Evolutionary conservation across 2,113 vertebrate genomes (phyloP).

Genomic region (Atractosteus spatula): DNA sequence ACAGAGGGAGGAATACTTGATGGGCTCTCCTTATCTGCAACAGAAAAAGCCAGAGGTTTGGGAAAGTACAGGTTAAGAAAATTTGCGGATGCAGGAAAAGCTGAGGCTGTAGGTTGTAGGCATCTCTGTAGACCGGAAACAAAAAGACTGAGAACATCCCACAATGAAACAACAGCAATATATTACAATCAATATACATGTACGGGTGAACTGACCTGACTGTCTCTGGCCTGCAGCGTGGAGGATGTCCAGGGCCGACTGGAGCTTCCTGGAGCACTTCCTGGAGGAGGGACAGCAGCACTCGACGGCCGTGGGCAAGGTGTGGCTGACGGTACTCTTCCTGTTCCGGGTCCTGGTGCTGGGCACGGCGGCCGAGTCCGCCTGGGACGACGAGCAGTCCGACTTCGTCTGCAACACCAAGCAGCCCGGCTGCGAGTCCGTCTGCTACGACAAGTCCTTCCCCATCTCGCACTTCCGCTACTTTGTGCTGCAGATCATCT

Average conservation of each 20-base stretch:
- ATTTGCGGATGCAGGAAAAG: too few relatives aligned
- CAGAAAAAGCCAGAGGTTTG: too few relatives aligned
- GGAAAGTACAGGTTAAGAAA: too few relatives aligned
- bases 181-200: neutral
- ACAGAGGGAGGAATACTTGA: too few relatives aligned
- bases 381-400: conserved; percentile 91
- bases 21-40: too few relatives aligned
- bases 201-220: neutral
- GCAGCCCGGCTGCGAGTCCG: conserved; percentile 85
- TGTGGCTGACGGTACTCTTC: conserved; percentile 95
- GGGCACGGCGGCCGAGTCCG: conserved; percentile 83
- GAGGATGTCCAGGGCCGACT: conserved; percentile 87
- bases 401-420: conserved; percentile 89
- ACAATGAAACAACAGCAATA: too few relatives aligned
- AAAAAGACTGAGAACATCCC: too few relatives aligned
- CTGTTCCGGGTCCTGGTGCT: conserved; percentile 93
- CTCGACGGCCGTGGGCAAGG: conserved; percentile 81
- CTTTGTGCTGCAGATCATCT: conserved; percentile 95
- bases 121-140: too few relatives aligned
- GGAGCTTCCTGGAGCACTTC: conserved; percentile 90
- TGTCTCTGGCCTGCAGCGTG: conserved; percentile 34
- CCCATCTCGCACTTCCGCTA: conserved; percentile 96
- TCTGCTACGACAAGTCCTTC: conserved; percentile 92
- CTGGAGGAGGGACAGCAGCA: conserved; percentile 93
- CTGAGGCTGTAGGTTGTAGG: too few relatives aligned